Base-by-base conservation (phyloP, 2,113 vertebrate genomes). In the Benthochromis sp. region DNA sequence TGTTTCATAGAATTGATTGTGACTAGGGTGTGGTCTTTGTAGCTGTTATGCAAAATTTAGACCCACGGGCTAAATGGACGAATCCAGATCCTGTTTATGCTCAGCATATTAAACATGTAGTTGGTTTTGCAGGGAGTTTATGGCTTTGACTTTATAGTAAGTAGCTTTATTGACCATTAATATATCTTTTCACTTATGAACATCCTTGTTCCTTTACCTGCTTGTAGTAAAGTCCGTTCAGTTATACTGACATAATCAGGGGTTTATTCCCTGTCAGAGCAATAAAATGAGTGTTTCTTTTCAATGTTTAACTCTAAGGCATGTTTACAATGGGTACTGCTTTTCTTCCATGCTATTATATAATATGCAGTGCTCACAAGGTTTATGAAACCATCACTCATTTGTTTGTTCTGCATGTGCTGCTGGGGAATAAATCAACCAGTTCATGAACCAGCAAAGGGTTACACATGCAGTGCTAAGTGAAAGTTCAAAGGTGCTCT, bases 271-370 rank as follows among this genome's bases (percentile, higher is more conserved):
- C 61, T 47, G 79, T 81, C 16, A 43, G 55, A 69, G 45, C 45
- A 40, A 55, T 88, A 80, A 89, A 87, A 53, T 14, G 4, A 21
- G 29, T 76, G 16, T 12, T 54, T 45, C 83, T 82, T 57, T 91
- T 90, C 8, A 90, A 81, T 89, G 89, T 90, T 93, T 90, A 91
- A 93, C 92, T 53, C 73, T 14, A 24, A 83, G 69, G 57, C 9
- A 4, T 21, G 19, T 61, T 50, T 71, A 66, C 40, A 84, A 50
- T 29, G 81, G 53, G 11, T 1, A 38, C 55, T 36, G 31, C 59
- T 84, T 43, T 83, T 63, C 43, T 76, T 78, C 80, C 43, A 40
- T 63, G 12, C 43, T 34, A 6, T 92, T 88, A 85, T 87, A 84
- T 52, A 83, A 92, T 34, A 36, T 12, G 34, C 54, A 29, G 16